Percentiles rank a stretch among this genome's conserved stretches.
phyloP scores from a whole-genome alignment of 64 coral and sea anemone genomes.

The Acropora yongei region DNA sequence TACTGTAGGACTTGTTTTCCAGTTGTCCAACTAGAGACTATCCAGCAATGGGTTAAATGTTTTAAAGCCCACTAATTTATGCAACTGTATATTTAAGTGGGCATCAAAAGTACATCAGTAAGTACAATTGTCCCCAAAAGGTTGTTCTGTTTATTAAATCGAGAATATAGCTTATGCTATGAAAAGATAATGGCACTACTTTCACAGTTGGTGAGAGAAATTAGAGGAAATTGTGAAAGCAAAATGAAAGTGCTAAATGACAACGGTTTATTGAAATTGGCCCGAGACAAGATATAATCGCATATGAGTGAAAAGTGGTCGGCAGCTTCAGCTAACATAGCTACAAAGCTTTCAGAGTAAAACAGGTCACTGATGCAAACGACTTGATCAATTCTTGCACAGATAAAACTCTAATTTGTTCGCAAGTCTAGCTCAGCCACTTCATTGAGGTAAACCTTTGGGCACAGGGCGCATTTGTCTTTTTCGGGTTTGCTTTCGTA shows the following conservation, averaged over 20 bases:
- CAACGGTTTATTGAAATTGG: slow-evolving; percentile 31
- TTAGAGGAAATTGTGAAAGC: background rate
- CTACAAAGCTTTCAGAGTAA: background rate
- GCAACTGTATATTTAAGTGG: no score
- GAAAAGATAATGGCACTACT: background rate
- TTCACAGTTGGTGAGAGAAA: background rate
- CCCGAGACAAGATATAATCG: background rate
- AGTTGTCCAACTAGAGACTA: no score
- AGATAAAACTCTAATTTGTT: background rate
- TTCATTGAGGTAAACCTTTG: background rate
- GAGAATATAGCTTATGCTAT: background rate
- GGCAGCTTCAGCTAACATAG: background rate
- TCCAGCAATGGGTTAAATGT: no score
- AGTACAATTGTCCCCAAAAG: background rate
- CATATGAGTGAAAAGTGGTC: background rate
- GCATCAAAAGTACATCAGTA: background rate
- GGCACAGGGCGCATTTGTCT: slow-evolving; percentile 4
- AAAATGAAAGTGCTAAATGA: background rate
- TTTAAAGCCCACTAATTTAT: no score
- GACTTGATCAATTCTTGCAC: background rate
- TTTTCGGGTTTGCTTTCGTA: slow-evolving; percentile 56
- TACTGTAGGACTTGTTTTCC: no score
- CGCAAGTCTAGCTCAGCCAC: background rate
- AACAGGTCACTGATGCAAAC: no score
- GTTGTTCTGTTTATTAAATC: background rate